These are phyloP conservation scores for Cladopsammia gracilis DNA, from an alignment of 64 coral and sea anemone species.

Conservation along the genomic window DNA sequence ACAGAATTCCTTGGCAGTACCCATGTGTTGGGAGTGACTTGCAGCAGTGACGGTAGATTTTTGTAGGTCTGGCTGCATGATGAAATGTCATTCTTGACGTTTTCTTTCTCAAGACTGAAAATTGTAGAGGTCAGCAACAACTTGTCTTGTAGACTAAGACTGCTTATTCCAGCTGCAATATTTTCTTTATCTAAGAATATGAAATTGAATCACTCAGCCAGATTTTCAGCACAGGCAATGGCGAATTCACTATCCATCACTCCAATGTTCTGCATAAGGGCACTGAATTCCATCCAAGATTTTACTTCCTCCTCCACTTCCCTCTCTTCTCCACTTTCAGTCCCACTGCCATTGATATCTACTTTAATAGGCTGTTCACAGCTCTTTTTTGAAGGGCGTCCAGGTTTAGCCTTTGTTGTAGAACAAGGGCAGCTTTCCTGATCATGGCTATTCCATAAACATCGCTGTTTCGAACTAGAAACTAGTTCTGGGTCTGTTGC, in stretches of 20 bases:
- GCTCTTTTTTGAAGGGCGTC: too few relatives aligned
- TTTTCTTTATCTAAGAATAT: constrained; percentile 21
- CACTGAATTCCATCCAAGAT: not conserved
- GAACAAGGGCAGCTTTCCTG: too few relatives aligned
- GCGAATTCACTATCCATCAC: not conserved
- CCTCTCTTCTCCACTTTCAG: not conserved
- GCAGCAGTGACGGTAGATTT: constrained; percentile 3
- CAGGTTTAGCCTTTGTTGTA: too few relatives aligned
- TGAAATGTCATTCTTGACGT: constrained; percentile 6
- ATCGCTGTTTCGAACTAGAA: too few relatives aligned
- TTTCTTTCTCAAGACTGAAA: constrained; percentile 4
- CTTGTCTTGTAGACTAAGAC: not conserved
- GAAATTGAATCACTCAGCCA: not conserved
- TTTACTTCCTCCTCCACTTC: not conserved
- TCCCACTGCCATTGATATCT: not conserved
- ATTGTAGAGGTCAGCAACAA: not conserved
- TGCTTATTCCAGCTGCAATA: not conserved
- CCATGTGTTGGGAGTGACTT: not conserved
- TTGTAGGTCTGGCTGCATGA: constrained; percentile 26
- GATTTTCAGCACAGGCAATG: not conserved
- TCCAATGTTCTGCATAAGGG: not conserved
- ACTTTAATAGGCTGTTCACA: too few relatives aligned
- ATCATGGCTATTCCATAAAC: too few relatives aligned
- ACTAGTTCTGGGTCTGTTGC: too few relatives aligned
- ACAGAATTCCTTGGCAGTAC: constrained; percentile 10